phyloP scores from a whole-genome alignment of 2,888 invertebrate genomes.

The Ariolimax columbianus region DNA sequence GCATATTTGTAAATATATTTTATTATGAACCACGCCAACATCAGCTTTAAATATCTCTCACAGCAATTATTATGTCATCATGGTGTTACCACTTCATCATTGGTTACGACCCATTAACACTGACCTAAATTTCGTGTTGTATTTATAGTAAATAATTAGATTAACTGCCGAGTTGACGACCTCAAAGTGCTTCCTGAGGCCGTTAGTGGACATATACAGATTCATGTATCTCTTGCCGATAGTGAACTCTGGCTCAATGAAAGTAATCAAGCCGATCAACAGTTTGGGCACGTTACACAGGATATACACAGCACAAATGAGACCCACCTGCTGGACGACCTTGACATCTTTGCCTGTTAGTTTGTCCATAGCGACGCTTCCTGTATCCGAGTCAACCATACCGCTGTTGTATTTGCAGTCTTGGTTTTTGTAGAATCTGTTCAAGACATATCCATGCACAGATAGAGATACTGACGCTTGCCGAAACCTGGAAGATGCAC shows the following conservation, averaged over 20 bases:
- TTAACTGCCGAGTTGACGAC: background rate
- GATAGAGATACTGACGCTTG: background rate
- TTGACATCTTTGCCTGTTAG: slow-evolving; percentile 19
- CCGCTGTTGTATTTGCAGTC: background rate
- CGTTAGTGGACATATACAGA: background rate
- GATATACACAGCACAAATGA: slow-evolving; percentile 18
- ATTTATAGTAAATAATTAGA: slow-evolving; percentile 27
- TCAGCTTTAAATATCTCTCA: no score
- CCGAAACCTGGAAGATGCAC: background rate
- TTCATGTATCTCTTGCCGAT: background rate
- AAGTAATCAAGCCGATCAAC: background rate
- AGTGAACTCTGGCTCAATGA: background rate
- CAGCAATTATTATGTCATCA: no score
- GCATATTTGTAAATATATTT: no score
- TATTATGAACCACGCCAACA: no score
- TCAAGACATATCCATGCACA: no score
- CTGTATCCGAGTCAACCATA: no score
- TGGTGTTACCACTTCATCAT: no score
- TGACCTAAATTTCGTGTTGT: slow-evolving; percentile 31
- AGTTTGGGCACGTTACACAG: slow-evolving; percentile 14
- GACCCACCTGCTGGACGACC: slow-evolving; percentile 29
- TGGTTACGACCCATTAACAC: no score
- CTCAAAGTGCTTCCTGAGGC: background rate
- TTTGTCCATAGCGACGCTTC: background rate
- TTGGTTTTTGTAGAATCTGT: no score